A percentile compares a stretch with the other conserved stretches of the same genome.
Evolutionary conservation across 2,888 invertebrate genomes (phyloP).

Genomic region (Aporophyla lueneburgensis): DNA sequence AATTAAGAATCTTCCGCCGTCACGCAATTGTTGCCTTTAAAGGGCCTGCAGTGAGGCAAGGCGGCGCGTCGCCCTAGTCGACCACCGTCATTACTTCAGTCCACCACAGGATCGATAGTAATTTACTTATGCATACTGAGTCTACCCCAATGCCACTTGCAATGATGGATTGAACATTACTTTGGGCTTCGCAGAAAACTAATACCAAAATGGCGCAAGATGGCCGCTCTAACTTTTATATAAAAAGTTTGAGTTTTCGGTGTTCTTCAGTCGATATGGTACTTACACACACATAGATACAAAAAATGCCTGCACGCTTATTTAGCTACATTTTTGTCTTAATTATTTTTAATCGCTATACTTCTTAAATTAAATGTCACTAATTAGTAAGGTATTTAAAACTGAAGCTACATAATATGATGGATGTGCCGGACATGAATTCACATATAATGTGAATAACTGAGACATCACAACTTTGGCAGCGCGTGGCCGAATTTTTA

Average conservation of each 20-base stretch:
- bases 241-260: constrained; percentile 23
- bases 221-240: constrained; percentile 8
- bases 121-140: constrained; percentile 82
- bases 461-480: constrained; percentile 25
- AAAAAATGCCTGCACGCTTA: neutral
- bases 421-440: constrained; percentile 10
- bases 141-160: constrained; percentile 74
- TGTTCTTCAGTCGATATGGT: constrained; percentile 10
- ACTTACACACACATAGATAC: neutral
- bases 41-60: constrained; percentile 64
- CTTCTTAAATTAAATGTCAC: constrained; percentile 1
- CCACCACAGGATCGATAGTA: constrained; percentile 79
- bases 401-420: neutral
- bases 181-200: constrained; percentile 36
- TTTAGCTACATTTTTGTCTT: neutral
- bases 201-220: constrained; percentile 33
- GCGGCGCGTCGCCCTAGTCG: constrained; percentile 51
- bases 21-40: constrained; percentile 81
- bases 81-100: constrained; percentile 64
- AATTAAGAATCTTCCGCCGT: constrained; percentile 83
- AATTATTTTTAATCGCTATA: neutral
- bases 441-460: constrained; percentile 30
- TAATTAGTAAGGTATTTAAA: constrained; percentile 22
- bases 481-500: constrained; percentile 32
- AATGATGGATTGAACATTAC: constrained; percentile 72